Evolutionary conservation across 2,797 vertebrate species (phyloP).

Genomic region (Macrochelys suwanniensis): DNA sequence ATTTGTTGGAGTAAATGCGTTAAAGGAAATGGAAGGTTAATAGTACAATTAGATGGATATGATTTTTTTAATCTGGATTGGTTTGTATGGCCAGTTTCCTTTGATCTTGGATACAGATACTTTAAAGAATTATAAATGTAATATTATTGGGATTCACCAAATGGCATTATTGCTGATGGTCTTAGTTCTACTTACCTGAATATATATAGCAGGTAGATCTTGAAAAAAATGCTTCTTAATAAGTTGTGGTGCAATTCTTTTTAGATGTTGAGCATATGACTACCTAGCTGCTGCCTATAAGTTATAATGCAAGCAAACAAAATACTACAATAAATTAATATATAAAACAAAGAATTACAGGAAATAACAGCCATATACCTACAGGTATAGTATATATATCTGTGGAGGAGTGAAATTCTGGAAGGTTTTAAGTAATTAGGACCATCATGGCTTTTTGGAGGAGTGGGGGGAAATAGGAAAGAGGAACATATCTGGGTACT

Average conservation of each 20-base stretch:
- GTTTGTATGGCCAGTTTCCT: not conserved
- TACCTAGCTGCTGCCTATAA: not conserved
- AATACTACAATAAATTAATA: rapidly evolving
- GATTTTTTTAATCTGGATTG: not conserved
- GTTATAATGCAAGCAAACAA: not conserved
- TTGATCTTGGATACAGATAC: not conserved
- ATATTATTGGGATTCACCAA: not conserved
- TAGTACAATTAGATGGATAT: not conserved
- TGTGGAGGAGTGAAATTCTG: not conserved
- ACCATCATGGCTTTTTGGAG: not conserved
- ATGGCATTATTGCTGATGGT: not conserved
- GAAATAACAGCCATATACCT: not conserved
- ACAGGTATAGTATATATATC: not conserved
- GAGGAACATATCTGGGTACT: not conserved
- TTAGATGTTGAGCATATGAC: not conserved
- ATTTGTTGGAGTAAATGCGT: not conserved
- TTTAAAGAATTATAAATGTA: not conserved
- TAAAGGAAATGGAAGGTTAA: not conserved
- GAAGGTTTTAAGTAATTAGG: not conserved
- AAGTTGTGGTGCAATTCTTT: not conserved
- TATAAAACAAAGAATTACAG: not conserved
- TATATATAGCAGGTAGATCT: not conserved
- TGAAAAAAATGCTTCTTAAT: not conserved
- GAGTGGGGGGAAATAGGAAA: not conserved
- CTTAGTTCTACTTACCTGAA: not conserved